phyloP scores from a whole-genome alignment of 1,140 invertebrate genomes.

The Antheraea pernyi region DNA sequence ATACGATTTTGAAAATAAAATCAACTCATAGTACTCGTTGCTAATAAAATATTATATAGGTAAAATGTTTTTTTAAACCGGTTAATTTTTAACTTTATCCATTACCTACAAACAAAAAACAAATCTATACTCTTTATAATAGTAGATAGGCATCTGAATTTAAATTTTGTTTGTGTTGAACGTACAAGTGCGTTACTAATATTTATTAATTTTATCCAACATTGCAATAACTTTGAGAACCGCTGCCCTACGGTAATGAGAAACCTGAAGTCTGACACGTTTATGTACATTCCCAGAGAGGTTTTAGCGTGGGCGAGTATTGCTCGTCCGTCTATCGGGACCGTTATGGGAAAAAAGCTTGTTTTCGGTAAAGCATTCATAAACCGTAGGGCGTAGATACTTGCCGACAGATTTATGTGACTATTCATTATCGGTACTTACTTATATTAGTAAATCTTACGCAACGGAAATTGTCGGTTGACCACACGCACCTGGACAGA shows the following conservation, averaged over 20 bases:
- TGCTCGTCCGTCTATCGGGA: not conserved
- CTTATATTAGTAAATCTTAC: constrained; percentile 6
- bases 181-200: too few species aligned
- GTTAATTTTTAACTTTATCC: too few species aligned
- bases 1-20: too few species aligned
- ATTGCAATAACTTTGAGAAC: constrained; percentile 8
- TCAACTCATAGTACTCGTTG: too few species aligned
- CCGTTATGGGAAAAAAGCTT: constrained; percentile 12
- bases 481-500: constrained; percentile 2
- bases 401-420: constrained; percentile 5
- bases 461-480: constrained; percentile 5
- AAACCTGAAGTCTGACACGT: constrained; percentile 12
- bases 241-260: constrained; percentile 5
- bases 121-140: too few species aligned
- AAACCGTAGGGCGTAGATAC: not conserved
- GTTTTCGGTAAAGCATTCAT: constrained; percentile 3
- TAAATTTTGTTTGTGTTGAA: too few species aligned
- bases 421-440: not conserved
- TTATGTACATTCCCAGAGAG: constrained; percentile 16
- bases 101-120: too few species aligned
- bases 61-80: too few species aligned
- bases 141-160: too few species aligned
- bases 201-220: not conserved
- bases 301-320: constrained; percentile 7
- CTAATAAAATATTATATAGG: too few species aligned